Evolutionary conservation across 2,113 vertebrate species (phyloP).

Genomic region (Apeltes quadracus): DNA sequence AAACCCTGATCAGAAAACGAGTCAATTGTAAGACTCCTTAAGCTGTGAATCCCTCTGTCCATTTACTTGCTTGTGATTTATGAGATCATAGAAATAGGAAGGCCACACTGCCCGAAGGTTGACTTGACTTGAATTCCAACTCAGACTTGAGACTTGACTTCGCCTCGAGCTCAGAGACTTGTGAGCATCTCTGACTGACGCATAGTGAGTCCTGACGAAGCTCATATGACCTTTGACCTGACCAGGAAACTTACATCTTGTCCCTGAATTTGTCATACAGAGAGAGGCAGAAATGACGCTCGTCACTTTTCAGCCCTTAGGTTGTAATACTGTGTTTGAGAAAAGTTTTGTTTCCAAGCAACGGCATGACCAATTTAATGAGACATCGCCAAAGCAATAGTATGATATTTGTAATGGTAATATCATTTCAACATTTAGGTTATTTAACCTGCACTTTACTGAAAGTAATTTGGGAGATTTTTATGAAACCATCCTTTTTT

Average conservation of each 20-base stretch:
- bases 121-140: too few relatives aligned
- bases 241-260: constrained; percentile 33
- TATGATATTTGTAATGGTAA: too few relatives aligned
- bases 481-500: constrained; percentile 38
- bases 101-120: too few relatives aligned
- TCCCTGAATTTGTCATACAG: constrained; percentile 49
- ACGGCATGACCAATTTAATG: constrained; percentile 12
- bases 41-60: too few relatives aligned
- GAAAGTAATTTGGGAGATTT: constrained; percentile 34
- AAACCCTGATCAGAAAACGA: background rate
- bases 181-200: too few relatives aligned
- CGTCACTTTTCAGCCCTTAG: constrained; percentile 1
- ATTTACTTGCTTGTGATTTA: too few relatives aligned
- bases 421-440: constrained; percentile 29
- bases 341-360: constrained; percentile 16
- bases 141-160: too few relatives aligned
- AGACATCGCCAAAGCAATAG: too few relatives aligned
- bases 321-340: background rate
- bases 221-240: constrained; percentile 30
- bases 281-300: constrained; percentile 7
- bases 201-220: background rate
- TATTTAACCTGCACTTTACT: constrained; percentile 41
- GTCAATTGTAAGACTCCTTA: too few relatives aligned
- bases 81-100: too few relatives aligned
- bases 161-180: too few relatives aligned